Evolutionary conservation across 2,888 invertebrate genomes (phyloP), one percentile per base, ranked within the genome.

Genomic region (Tiphia femorata): DNA sequence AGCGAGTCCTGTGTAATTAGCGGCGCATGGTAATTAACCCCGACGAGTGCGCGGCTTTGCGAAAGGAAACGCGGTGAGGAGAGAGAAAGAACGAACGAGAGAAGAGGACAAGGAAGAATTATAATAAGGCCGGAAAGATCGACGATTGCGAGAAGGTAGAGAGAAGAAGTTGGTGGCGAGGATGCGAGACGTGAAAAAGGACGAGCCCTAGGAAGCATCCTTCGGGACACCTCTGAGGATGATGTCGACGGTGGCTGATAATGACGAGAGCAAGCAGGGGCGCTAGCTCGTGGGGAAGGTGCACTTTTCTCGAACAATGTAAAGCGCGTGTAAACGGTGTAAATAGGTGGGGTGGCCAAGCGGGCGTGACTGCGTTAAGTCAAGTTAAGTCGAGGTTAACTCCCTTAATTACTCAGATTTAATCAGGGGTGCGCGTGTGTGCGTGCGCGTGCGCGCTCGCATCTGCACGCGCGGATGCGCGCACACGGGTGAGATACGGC

Each of bases 361-460:
- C 81, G 81, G 81, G 81, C 81, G 81, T 81, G 81, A 81, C 81
- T 80, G 81, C 78, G 80, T 80, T 81, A 81, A 81, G 81, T 81
- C 78, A 76, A 81, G 80, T 80, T 80, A 79, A 80, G 79, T 77
- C 80, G 78, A 81, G 80, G 81, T 81, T 81, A 80, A 81, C 79
- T 81, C 78, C 81, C 80, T 81, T 81, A 81, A 81, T 81, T 81
- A 81, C 80, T 81, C 79, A 81, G 81, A 81, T 81, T 81, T 81
- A 80, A 80, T 80, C 80, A 78, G 79, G 67, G 73, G 64, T 66
- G 65, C 62, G 66, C 72, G 68, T 68, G 68, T 59, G 64, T 72
- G 64, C 64, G 66, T 35, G 59, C 60, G 50, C 49, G 6, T n/a
- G n/a, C 25, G 40, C 14, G 21, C 20, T 40, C 20, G 42, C 20